Conservation (phyloP, 2,113 vertebrate genomes). For the Indri indri region DNA sequence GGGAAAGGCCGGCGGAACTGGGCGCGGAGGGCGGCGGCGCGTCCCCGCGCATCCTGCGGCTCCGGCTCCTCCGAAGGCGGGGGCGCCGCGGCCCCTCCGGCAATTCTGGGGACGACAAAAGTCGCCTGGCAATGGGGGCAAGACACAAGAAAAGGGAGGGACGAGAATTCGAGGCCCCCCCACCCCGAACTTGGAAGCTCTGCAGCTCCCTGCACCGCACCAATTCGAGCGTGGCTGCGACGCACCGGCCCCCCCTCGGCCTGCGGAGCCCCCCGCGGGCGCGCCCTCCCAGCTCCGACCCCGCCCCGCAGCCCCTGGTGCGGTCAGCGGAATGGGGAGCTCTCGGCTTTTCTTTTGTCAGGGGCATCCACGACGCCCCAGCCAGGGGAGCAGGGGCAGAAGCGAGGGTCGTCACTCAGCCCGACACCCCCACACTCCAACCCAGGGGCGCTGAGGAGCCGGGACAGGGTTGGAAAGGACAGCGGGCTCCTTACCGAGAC, state of each 20-base stretch:
- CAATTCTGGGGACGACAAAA: not conserved
- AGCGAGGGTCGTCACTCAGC: not conserved
- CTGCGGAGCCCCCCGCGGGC: not conserved
- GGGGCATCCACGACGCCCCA: not conserved
- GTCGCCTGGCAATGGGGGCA: not conserved
- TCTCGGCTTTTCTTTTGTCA: constrained; percentile 12
- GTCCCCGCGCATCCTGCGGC: constrained; percentile 58
- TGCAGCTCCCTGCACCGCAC: not conserved
- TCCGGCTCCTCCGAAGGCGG: constrained; percentile 1
- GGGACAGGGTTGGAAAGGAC: too few relatives aligned
- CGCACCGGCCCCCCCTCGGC: not conserved
- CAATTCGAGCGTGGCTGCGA: too few relatives aligned
- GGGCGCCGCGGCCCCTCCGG: not conserved
- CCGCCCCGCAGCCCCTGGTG: not conserved
- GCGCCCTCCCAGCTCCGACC: not conserved
- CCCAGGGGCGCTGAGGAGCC: not conserved
- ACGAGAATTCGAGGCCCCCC: not conserved
- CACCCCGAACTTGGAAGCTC: not conserved
- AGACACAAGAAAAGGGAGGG: not conserved
- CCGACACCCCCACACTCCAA: not conserved
- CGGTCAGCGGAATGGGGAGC: not conserved
- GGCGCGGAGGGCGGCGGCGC: constrained; percentile 40
- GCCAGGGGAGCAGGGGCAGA: not conserved
- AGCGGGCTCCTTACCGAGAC: not conserved
- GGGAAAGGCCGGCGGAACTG: not conserved